Evolutionary conservation across 2,888 invertebrate genomes (phyloP), one percentile per base, ranked within the genome.

Genomic region (Gymnosoma rotundatum): DNA sequence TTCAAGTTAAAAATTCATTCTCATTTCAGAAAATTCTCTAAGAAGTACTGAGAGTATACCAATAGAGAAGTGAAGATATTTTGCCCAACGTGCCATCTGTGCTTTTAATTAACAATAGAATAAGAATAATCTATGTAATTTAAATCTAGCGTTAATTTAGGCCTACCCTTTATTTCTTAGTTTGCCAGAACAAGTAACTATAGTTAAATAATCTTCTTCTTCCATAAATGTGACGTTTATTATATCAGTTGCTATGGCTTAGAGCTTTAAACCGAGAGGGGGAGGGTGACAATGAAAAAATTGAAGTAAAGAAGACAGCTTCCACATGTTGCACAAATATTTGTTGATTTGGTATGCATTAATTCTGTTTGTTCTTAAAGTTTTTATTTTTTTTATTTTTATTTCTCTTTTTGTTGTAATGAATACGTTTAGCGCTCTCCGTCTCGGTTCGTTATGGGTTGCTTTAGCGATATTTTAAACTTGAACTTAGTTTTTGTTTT

Each of bases 311-410:
- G 66, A 73, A 69, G 56, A 75, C 81, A 76, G 70, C 75, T 75
- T 76, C 81, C 66, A 83, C 81, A 84, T 81, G 81, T 84, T 81
- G 84, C 81, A 78, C 81, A 81, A 81, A 84, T 81, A 81, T 81
- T 84, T 84, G 84, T 64, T 84, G 80, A 83, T 72, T 80, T 76
- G 73, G 14, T 73, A 73, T 73, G 73, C 64, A 79, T 70, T 81
- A 81, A 25, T 81, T 75, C 38, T 66, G 58, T 72, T 63, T 66
- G 32, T 70, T 76, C 21, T 64, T 64, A 58, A 66, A 32, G 7
- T 2, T 32, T 42, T 8, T 61, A 54, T 73, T 50, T 9, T 38
- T 50, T 45, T 12, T 7, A 1, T 50, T 38, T 60, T 45, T 32
- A 2, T 25, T 25, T 2, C 4, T 25, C 25, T 14, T 56, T 10